phyloP scores from a whole-genome alignment of 2,888 invertebrate species.

The Coelopa pilipes region DNA sequence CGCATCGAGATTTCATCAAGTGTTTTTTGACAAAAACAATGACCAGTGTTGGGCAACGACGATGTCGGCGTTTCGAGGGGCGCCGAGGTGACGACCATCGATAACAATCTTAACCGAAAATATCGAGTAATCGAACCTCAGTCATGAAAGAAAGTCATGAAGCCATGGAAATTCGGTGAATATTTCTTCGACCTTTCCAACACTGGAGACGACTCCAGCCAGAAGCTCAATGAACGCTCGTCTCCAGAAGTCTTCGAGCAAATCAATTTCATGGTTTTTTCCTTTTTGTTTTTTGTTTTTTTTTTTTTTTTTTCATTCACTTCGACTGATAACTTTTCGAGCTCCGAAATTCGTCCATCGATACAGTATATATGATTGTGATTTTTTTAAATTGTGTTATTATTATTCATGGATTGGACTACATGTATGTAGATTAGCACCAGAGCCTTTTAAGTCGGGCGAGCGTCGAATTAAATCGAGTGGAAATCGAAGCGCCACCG shows the following conservation, averaged over 20 bases:
- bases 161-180: not conserved
- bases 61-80: not conserved
- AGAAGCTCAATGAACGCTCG: slow-evolving; percentile 36
- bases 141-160: not conserved
- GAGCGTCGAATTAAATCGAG: too few species aligned
- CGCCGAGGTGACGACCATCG: not conserved
- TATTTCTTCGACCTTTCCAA: not conserved
- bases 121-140: not conserved
- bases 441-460: too few species aligned
- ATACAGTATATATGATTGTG: too few species aligned
- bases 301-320: not conserved
- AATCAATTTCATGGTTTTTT: not conserved
- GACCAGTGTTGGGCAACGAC: not conserved
- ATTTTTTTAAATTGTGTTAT: too few species aligned
- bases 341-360: not conserved
- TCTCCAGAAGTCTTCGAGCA: slow-evolving; percentile 31
- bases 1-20: slow-evolving; percentile 20
- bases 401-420: too few species aligned
- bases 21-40: not conserved
- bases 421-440: too few species aligned
- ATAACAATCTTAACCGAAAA: not conserved
- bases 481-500: too few species aligned
- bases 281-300: not conserved
- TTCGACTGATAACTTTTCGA: not conserved
- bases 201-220: not conserved